A percentile compares a stretch with the other conserved stretches of the same genome.
Evolutionary conservation across 2,113 vertebrate species (phyloP).

Genomic region (Callionymus lyra): DNA sequence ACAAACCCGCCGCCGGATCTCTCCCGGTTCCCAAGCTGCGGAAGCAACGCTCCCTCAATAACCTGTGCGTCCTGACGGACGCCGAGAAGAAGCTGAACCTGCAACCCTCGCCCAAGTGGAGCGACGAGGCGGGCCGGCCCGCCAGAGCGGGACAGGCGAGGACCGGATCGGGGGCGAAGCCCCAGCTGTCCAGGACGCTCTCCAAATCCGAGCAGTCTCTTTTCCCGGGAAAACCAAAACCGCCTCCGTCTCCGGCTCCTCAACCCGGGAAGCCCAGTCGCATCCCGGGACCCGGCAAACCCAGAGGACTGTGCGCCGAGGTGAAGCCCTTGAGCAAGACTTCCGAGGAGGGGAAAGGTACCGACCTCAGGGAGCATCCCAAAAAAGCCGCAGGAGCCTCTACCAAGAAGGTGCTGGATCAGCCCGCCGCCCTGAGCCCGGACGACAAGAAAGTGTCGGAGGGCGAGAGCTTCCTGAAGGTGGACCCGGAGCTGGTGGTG

Average conservation of each 20-base stretch:
- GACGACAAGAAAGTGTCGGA: too few species aligned
- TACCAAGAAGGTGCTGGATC: too few species aligned
- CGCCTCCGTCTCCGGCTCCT: constrained; percentile 61
- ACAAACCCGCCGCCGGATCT: constrained; percentile 69
- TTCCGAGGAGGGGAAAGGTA: constrained; percentile 63
- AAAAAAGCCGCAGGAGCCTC: constrained; percentile 67
- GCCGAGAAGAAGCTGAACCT: constrained; percentile 90
- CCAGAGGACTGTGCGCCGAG: constrained; percentile 86
- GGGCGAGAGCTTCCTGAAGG: constrained; percentile 88
- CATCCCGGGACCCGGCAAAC: constrained; percentile 69
- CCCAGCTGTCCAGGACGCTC: constrained; percentile 74
- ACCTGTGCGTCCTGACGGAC: constrained; percentile 85
- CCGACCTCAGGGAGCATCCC: constrained; percentile 71
- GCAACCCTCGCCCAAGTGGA: constrained; percentile 81
- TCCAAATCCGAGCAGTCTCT: constrained; percentile 92
- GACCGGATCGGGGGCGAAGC: constrained; percentile 38
- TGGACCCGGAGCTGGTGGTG: constrained; percentile 94
- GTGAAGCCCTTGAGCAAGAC: constrained; percentile 90
- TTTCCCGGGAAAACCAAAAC: constrained; percentile 76
- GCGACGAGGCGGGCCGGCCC: constrained; percentile 73
- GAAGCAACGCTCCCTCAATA: constrained; percentile 86
- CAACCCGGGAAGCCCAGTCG: constrained; percentile 77
- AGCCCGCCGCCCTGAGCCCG: too few species aligned
- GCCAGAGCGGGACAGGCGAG: constrained; percentile 41
- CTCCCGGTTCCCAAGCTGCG: constrained; percentile 74